Evolutionary conservation across 2,113 vertebrate species (phyloP).

Genomic region (Tachysurus vachellii): DNA sequence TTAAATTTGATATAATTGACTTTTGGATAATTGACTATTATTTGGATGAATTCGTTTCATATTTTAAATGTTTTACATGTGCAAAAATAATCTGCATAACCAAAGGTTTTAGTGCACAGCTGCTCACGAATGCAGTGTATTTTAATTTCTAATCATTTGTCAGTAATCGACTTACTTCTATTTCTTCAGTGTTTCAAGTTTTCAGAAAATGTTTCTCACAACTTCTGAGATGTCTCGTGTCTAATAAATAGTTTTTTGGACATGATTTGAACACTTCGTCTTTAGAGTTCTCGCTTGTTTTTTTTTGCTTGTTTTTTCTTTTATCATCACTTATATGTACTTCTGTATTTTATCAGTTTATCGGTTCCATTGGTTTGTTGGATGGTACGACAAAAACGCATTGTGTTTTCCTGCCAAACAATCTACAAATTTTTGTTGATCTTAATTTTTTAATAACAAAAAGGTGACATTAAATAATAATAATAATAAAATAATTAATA

Average conservation of each 20-base stretch:
- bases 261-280: background rate
- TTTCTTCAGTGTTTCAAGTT: background rate
- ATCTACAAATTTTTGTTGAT: too few species aligned
- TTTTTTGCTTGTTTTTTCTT: background rate
- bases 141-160: background rate
- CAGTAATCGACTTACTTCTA: too few species aligned
- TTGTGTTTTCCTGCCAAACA: too few species aligned
- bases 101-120: background rate
- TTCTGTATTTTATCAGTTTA: too few species aligned
- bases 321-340: too few species aligned
- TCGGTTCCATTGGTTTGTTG: too few species aligned
- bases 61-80: background rate
- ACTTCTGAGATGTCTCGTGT: too few species aligned
- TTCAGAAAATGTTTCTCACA: background rate
- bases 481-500: too few species aligned
- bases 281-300: background rate
- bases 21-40: too few species aligned
- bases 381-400: too few species aligned
- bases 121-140: background rate
- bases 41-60: background rate
- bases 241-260: slow-evolving; percentile 4
- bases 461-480: too few species aligned
- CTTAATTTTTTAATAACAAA: too few species aligned
- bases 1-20: background rate
- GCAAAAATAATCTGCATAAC: background rate